Evolutionary conservation across 2,113 vertebrate species (phyloP).

Genomic region (Myanophis thanlyinensis): DNA sequence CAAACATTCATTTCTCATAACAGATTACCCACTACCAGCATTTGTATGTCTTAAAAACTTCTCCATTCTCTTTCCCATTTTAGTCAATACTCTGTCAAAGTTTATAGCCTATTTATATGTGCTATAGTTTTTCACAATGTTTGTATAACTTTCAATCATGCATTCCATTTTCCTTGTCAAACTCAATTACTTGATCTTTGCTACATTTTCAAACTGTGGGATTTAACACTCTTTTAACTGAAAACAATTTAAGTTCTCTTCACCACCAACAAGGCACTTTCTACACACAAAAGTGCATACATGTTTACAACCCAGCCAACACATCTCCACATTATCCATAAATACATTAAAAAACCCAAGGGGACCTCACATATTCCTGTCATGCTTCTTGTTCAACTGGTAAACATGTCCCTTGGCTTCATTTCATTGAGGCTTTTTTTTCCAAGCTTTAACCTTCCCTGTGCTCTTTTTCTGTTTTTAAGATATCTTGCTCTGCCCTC

Average conservation of each 20-base stretch:
- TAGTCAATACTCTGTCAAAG: neutral
- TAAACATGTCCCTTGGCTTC: neutral
- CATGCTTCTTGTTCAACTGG: neutral
- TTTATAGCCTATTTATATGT: neutral
- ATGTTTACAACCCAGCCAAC: neutral
- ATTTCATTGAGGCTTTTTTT: neutral
- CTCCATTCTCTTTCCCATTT: neutral
- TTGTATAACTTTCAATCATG: neutral
- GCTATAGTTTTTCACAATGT: neutral
- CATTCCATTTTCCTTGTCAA: neutral
- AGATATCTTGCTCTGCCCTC: neutral
- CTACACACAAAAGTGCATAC: neutral
- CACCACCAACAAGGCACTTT: neutral
- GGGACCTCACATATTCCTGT: neutral
- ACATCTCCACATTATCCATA: neutral
- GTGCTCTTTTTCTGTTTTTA: neutral
- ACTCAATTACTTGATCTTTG: neutral
- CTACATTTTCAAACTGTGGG: neutral
- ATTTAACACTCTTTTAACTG: neutral
- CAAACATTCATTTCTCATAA: neutral
- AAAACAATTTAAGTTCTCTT: neutral
- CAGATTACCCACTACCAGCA: neutral
- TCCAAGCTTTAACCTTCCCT: neutral
- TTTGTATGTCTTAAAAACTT: neutral
- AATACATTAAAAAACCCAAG: neutral